phyloP scores from a whole-genome alignment of 2,113 vertebrate species.

The Lycaon pictus region DNA sequence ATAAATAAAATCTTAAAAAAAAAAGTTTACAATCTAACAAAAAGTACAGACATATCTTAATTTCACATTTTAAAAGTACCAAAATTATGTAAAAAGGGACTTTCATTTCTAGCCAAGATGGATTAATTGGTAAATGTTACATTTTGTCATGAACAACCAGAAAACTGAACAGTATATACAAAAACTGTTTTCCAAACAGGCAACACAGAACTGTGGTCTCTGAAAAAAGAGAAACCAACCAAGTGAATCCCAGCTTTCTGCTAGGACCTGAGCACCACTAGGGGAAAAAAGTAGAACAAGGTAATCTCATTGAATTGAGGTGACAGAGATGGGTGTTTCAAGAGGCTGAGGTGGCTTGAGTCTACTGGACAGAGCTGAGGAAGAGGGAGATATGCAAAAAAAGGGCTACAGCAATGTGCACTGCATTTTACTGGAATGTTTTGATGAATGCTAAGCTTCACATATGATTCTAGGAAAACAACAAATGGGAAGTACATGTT shows the following conservation, averaged over 20 bases:
- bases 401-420: not conserved
- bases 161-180: not conserved
- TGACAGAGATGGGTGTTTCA: not conserved
- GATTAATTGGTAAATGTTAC: not conserved
- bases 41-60: not conserved
- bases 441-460: not conserved
- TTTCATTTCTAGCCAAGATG: not conserved
- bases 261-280: not conserved
- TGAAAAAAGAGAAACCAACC: not conserved
- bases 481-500: not conserved
- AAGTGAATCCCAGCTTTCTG: not conserved
- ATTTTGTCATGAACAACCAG: not conserved
- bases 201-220: not conserved
- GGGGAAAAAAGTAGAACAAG: not conserved
- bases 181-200: not conserved
- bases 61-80: slow-evolving; percentile 21
- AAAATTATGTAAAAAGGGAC: not conserved
- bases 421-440: not conserved
- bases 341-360: not conserved
- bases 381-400: not conserved
- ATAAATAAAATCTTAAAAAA: no score
- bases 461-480: not conserved
- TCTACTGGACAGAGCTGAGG: not conserved
- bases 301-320: not conserved
- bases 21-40: not conserved